Percentiles rank a stretch among this genome's conserved stretches.
Conservation (phyloP, 2,888 invertebrate genomes). For the Rhaphigaster nebulosa region DNA sequence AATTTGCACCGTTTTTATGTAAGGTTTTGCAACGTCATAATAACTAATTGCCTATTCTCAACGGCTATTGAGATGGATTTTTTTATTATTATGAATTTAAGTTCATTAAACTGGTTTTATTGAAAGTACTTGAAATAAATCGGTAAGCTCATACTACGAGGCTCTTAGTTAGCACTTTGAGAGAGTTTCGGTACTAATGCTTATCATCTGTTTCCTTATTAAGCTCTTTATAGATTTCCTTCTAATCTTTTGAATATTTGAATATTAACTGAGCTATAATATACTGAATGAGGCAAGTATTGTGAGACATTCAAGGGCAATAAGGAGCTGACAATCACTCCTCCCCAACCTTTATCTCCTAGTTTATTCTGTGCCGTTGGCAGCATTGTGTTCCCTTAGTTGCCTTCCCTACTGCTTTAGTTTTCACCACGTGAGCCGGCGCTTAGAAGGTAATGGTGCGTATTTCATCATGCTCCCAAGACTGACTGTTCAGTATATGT, state of each 20-base stretch:
- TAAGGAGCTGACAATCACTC: neutral
- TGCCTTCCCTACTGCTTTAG: conserved; percentile 53
- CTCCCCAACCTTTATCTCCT: neutral
- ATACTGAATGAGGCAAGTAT: neutral
- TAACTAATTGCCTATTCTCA: neutral
- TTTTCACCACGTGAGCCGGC: conserved; percentile 53
- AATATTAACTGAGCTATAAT: neutral
- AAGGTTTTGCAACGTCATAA: neutral
- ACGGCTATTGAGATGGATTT: no score
- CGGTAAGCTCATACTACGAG: neutral
- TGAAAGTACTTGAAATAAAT: neutral
- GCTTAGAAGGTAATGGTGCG: conserved; percentile 24
- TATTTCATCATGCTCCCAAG: conserved; percentile 49
- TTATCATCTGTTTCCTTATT: neutral
- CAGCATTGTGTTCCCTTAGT: conserved; percentile 39
- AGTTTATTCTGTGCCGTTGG: conserved; percentile 36
- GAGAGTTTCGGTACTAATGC: neutral
- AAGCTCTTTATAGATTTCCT: neutral
- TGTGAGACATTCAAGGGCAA: conserved; percentile 29
- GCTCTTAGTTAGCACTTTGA: neutral
- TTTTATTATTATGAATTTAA: no score
- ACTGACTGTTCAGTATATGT: neutral
- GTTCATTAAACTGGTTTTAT: neutral
- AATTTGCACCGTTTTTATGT: no score
- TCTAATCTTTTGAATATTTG: conserved; percentile 6